Base-by-base conservation (phyloP, 2,888 invertebrate species). In the Andrena chrysosceles region DNA sequence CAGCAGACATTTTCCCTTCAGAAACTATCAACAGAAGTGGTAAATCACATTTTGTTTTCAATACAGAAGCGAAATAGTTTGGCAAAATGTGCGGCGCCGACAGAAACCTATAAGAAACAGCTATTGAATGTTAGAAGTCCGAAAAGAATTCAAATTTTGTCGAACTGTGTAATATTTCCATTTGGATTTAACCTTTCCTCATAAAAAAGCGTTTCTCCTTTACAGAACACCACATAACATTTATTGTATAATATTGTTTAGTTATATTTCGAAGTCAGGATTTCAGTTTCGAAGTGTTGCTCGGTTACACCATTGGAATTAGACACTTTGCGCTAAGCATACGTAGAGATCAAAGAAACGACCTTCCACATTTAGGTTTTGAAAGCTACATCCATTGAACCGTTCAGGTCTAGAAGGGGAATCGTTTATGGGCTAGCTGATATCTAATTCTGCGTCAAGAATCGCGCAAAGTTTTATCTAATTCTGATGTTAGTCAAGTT, bases 221-320 rank as follows among this genome's bases (percentile, higher is more conserved):
- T n/a, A 60, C 20, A 23, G 31, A 66, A 77, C 71, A 77, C 48
- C 71, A 67, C 54, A 67, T 52, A 71, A 80, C 77, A 80, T 71
- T 77, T 80, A 80, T 71, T 71, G 66, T 71, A 77, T 48, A 42
- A 80, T 35, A 80, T 60, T 31, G n/a, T 71, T 70, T 54, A 77
- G n/a, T 49, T 64, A 49, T 29, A 64, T 10, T 35, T 76, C 42
- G 23, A 76, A 64, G 70, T 23, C 16, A 23, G 42, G 42, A n/a
- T 42, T 70, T 59, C 23, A 59, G 16, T 20, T 64, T 31, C 49
- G 5, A 49, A 54, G 23, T 16, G 48, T 71, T 5, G 23, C 16
- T 71, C 48, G 23, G 23, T 76, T 64, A 56, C 35, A 52, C 23
- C 4, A 8, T n/a, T 70, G 56, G 54, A 54, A 63, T 63, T 63